Percentiles rank a stretch among this genome's conserved stretches.
These are phyloP conservation scores for Batillaria attramentaria DNA, from an alignment of 1,140 invertebrate species.

Conservation along the genomic window DNA sequence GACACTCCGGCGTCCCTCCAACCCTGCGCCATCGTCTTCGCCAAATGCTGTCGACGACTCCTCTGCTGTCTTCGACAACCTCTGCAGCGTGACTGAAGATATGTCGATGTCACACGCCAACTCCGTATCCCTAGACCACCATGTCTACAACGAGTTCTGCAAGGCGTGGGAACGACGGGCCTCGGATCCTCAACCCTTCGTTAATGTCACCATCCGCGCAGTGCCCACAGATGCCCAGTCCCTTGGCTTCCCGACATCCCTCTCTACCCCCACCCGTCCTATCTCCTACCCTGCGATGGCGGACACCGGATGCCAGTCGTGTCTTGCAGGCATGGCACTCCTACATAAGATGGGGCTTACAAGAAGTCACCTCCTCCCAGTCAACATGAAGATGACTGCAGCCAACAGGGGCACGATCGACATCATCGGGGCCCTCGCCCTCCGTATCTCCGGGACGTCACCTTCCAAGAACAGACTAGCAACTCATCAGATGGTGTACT, in stretches of 20 bases:
- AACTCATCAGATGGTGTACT: slow-evolving; percentile 12
- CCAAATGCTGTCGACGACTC: slow-evolving; percentile 12
- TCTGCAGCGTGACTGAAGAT: neutral
- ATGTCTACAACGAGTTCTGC: slow-evolving; percentile 41
- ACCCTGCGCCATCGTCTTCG: slow-evolving; percentile 17
- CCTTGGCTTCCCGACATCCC: slow-evolving; percentile 22
- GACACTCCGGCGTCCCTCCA: slow-evolving; percentile 15
- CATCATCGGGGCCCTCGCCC: slow-evolving; percentile 25
- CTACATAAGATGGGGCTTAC: slow-evolving; percentile 7
- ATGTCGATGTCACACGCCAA: neutral
- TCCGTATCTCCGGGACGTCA: slow-evolving; percentile 3
- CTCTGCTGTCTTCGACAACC: neutral
- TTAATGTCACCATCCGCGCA: slow-evolving; percentile 23
- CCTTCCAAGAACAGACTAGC: neutral
- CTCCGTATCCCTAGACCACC: slow-evolving; percentile 41
- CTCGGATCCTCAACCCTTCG: slow-evolving; percentile 43
- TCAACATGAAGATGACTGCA: slow-evolving; percentile 30
- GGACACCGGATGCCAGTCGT: slow-evolving; percentile 35
- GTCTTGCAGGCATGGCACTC: neutral
- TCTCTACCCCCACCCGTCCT: neutral
- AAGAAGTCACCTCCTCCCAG: slow-evolving; percentile 16
- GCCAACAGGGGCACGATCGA: slow-evolving; percentile 15
- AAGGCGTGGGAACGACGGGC: slow-evolving; percentile 32
- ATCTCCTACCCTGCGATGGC: slow-evolving; percentile 13
- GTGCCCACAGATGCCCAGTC: slow-evolving; percentile 31